These are phyloP conservation scores for Rhabdophis nuchalis DNA, from an alignment of 2,797 vertebrate species.

Conservation along the genomic window DNA sequence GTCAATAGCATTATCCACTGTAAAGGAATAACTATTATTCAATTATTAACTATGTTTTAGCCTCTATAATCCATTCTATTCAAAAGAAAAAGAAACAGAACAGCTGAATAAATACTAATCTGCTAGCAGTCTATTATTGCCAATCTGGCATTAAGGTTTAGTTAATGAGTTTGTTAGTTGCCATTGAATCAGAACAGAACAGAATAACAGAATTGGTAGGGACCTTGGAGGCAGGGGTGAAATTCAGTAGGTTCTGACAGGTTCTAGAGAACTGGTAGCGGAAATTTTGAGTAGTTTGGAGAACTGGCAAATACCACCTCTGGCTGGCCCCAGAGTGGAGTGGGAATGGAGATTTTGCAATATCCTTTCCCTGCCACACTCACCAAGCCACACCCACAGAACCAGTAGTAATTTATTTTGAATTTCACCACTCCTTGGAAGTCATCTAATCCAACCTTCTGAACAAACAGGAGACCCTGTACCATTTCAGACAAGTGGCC, in stretches of 20 bases:
- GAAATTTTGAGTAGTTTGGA: too few species aligned
- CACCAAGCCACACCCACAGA: too few species aligned
- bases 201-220: neutral
- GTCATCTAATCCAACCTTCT: neutral
- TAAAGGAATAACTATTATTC: neutral
- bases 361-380: too few species aligned
- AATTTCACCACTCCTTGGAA: neutral
- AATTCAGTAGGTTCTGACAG: too few species aligned
- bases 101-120: neutral
- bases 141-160: neutral
- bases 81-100: neutral
- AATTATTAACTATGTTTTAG: neutral
- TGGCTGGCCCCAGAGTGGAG: too few species aligned
- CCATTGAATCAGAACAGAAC: neutral
- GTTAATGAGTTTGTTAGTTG: neutral
- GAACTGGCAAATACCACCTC: too few species aligned
- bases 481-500: neutral
- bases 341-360: too few species aligned
- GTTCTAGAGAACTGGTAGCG: too few species aligned
- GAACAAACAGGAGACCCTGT: neutral
- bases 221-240: neutral
- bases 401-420: too few species aligned
- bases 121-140: neutral
- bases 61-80: conserved; percentile 12
- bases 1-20: accelerated